Evolutionary conservation across 2,113 vertebrate genomes (phyloP), one percentile per base, ranked within the genome.

Genomic region (human (Homo sapiens)): DNA sequence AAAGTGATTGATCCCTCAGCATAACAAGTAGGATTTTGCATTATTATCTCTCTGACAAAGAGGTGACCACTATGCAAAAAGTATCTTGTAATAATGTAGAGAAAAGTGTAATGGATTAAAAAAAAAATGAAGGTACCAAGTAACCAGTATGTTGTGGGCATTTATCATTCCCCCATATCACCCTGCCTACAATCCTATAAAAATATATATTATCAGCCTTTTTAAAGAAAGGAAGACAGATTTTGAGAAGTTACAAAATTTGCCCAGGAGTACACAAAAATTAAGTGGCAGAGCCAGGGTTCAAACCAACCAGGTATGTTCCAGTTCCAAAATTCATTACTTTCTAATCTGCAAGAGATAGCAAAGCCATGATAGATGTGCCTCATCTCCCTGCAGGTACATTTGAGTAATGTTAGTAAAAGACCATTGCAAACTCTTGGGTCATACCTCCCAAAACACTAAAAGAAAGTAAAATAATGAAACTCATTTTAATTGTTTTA

Each of bases 11-110:
- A 55, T 61, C 23, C 52, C 22, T 85, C 66, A 68, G 43, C 32
- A 90, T 16, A 64, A 40, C 27, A 83, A 32, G 9, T 9, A 80
- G 43, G 73, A 72, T 12, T 61, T 59, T 90, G 27, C 8, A 22
- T 82, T 93, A 80, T 97, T 75, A 50, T 79, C 43, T 73, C 80
- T 90, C 57, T 96, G 35, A 50, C 57, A 20, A 27, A 85, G 30
- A 96, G 48, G 72, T 61, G 30, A n/a, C 22, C 73, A 40, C 11
- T 23, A 55, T 30, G 8, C 13, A 20, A 68, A 70, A 94, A 89
- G 7, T 38, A 72, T 25, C 45, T 45, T 78, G 38, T 64, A 93
- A 93, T 72, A 70, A 90, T 25, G 9, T 25, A 61, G 14, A 72
- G 35, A 43, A 83, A 75, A 92, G 17, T 76, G 25, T 23, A 66